Conservation (phyloP, 2,797 vertebrate genomes). For the Cheirogaleus major region DNA sequence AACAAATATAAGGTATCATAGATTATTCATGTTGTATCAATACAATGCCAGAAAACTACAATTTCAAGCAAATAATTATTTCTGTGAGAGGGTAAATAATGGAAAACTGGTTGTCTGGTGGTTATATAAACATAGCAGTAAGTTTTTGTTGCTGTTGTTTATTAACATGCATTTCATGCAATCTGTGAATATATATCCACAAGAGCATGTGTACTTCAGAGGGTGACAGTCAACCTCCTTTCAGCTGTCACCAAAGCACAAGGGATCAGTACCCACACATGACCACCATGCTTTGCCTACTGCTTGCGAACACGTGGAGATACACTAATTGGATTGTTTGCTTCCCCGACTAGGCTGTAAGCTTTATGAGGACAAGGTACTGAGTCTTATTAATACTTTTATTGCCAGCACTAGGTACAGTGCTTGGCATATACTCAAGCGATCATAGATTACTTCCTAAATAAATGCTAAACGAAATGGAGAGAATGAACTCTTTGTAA, state of each 20-base stretch:
- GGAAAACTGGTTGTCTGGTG: background rate
- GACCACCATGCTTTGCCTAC: background rate
- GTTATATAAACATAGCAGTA: conserved; percentile 38
- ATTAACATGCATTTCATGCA: conserved; percentile 6
- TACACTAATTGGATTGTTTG: background rate
- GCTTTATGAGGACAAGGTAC: conserved; percentile 55
- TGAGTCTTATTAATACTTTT: conserved; percentile 59
- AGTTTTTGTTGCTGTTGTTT: background rate
- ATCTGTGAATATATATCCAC: background rate
- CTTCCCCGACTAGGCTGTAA: background rate
- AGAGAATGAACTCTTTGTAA: conserved; percentile 65
- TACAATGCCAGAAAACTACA: conserved; percentile 33
- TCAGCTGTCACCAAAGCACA: background rate
- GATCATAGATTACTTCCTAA: conserved; percentile 67
- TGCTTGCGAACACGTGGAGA: background rate
- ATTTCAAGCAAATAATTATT: conserved; percentile 41
- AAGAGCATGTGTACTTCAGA: background rate
- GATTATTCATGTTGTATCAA: background rate
- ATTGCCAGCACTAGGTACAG: conserved; percentile 34
- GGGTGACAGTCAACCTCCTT: background rate
- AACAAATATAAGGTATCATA: background rate
- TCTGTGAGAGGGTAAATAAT: conserved; percentile 45
- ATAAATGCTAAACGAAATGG: conserved; percentile 73
- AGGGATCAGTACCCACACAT: background rate
- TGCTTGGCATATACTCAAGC: conserved; percentile 57